Conservation (phyloP, 2,888 invertebrate species). For the Gandaritis pyraliata region DNA sequence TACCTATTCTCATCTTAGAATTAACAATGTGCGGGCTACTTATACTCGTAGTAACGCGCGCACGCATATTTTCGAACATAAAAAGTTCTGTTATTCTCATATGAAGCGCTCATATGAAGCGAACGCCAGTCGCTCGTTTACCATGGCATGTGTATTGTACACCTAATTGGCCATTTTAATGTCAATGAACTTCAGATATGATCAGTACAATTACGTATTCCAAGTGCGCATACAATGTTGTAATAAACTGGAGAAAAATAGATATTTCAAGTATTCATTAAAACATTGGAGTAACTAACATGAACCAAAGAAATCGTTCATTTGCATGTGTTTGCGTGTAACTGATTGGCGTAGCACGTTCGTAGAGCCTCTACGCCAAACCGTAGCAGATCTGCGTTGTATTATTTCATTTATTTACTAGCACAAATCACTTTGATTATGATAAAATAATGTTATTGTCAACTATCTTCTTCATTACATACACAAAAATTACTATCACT, state of each 20-base stretch:
- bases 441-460: not conserved
- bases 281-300: not conserved
- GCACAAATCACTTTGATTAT: not conserved
- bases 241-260: not conserved
- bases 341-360: constrained; percentile 58
- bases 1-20: not conserved
- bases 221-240: constrained; percentile 4
- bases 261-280: constrained; percentile 2
- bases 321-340: constrained; percentile 1
- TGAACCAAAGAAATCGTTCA: not conserved
- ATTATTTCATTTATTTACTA: constrained; percentile 3
- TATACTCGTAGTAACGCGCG: not conserved
- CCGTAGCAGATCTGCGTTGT: constrained; percentile 55
- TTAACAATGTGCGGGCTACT: not conserved
- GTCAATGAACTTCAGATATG: constrained; percentile 16
- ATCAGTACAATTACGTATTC: constrained; percentile 9
- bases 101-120: too few relatives aligned
- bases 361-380: constrained; percentile 72
- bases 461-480: too few relatives aligned
- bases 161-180: constrained; percentile 16
- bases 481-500: too few relatives aligned
- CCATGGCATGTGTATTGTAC: not conserved
- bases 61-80: not conserved
- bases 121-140: not conserved
- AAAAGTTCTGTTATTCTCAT: not conserved